phyloP scores from a whole-genome alignment of 2,797 vertebrate genomes.

The Nyctibius grandis region DNA sequence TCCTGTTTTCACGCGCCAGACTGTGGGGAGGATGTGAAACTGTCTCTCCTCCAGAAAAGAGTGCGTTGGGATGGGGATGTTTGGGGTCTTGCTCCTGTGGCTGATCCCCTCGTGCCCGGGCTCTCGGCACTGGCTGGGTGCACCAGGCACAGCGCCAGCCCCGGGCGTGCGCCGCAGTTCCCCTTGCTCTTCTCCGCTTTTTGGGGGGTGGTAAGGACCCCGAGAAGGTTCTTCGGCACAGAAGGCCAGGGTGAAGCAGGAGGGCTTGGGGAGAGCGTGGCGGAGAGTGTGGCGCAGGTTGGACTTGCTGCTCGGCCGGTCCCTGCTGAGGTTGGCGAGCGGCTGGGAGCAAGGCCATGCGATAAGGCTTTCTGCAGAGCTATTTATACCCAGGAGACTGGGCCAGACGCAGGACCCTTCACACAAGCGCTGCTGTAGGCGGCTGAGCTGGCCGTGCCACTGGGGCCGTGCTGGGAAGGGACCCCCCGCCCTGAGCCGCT shows the following conservation, averaged over 20 bases:
- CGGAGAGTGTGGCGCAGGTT: fast-evolving
- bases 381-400: background rate
- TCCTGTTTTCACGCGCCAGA: background rate
- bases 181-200: background rate
- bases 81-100: fast-evolving
- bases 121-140: background rate
- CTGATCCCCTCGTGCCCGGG: fast-evolving
- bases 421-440: background rate
- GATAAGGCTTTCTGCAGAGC: background rate
- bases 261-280: background rate
- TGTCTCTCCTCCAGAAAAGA: background rate
- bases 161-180: background rate
- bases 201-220: background rate
- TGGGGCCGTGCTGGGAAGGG: background rate
- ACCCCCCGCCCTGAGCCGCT: background rate
- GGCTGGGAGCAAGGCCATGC: background rate
- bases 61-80: too few relatives aligned
- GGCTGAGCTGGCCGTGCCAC: background rate
- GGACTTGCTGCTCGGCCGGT: background rate
- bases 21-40: background rate
- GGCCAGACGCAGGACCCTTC: background rate
- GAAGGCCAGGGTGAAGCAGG: background rate
- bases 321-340: background rate
- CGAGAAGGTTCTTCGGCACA: background rate
- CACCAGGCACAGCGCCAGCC: background rate